phyloP scores from a whole-genome alignment of 2,888 invertebrate genomes.

The Trimorus sp. region DNA sequence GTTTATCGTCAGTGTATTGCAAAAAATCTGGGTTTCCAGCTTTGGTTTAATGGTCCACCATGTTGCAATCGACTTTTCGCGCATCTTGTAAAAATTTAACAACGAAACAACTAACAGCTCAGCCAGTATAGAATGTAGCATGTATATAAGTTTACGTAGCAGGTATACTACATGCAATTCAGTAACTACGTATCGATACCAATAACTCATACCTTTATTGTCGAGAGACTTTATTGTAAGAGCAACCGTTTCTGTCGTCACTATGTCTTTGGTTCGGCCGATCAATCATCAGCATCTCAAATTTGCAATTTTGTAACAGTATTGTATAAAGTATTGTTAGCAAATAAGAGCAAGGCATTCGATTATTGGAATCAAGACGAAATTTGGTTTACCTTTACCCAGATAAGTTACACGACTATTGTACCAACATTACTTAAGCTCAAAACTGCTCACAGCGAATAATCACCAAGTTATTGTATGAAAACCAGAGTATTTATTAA shows the following conservation, averaged over 20 bases:
- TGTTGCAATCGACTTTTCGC: background rate
- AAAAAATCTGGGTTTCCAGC: too few species aligned
- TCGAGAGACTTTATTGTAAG: background rate
- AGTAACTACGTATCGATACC: constrained; percentile 17
- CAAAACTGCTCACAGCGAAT: constrained; percentile 44
- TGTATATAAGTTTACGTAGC: constrained; percentile 59
- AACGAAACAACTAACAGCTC: constrained; percentile 51
- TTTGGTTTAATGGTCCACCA: too few species aligned
- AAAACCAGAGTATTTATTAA: constrained; percentile 45
- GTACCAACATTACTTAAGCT: constrained; percentile 26
- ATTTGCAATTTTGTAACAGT: constrained; percentile 35
- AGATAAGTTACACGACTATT: constrained; percentile 31
- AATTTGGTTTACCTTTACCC: constrained; percentile 1
- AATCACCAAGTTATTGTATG: constrained; percentile 25
- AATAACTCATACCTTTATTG: constrained; percentile 15
- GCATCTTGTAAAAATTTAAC: constrained; percentile 40
- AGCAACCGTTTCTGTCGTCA: constrained; percentile 16
- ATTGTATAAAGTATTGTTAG: constrained; percentile 55
- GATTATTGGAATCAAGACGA: background rate
- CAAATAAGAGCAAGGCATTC: constrained; percentile 20
- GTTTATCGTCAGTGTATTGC: too few species aligned
- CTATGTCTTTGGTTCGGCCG: constrained; percentile 1
- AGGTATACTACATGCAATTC: constrained; percentile 25
- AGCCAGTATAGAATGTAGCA: constrained; percentile 63
- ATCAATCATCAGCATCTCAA: background rate